These are phyloP conservation scores for Adelges cooleyi DNA, from an alignment of 1,140 invertebrate species.

Conservation along the genomic window DNA sequence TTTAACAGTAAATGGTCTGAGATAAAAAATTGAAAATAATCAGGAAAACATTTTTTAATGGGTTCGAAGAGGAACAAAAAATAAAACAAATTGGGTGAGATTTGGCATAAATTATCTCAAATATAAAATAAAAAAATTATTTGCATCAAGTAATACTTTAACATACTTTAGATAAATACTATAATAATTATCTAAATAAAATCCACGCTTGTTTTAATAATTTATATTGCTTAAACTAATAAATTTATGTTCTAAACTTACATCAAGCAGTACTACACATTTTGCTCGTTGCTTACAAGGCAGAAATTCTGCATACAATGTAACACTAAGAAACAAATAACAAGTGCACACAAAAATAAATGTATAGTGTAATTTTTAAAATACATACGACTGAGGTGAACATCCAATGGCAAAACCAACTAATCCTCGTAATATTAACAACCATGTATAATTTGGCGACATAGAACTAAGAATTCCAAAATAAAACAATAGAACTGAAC, in stretches of 20 bases:
- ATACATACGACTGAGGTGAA: slow-evolving; percentile 87
- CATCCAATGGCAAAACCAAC: slow-evolving; percentile 95
- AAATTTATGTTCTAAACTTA: slow-evolving; percentile 43
- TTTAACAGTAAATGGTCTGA: too few species aligned
- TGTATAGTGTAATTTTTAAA: too few species aligned
- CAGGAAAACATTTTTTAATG: too few species aligned
- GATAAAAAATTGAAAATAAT: too few species aligned
- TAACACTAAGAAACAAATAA: slow-evolving; percentile 55
- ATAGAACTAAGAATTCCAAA: slow-evolving; percentile 84
- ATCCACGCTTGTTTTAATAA: too few species aligned
- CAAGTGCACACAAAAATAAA: slow-evolving; percentile 7
- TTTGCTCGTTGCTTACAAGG: slow-evolving; percentile 84
- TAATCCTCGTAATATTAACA: slow-evolving; percentile 75
- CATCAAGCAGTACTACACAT: slow-evolving; percentile 87
- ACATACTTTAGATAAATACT: too few species aligned
- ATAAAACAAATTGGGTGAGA: too few species aligned
- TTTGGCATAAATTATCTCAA: too few species aligned
- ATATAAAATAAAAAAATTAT: slow-evolving; percentile 1
- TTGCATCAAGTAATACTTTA: too few species aligned
- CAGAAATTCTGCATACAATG: slow-evolving; percentile 91
- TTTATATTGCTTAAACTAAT: too few species aligned
- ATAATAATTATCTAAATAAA: too few species aligned
- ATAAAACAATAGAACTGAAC: slow-evolving; percentile 77
- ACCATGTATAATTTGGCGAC: slow-evolving; percentile 82
- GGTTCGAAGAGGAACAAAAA: too few species aligned